Base-by-base conservation (phyloP, 2,888 invertebrate species). In the Lordiphosa fenestrarum region DNA sequence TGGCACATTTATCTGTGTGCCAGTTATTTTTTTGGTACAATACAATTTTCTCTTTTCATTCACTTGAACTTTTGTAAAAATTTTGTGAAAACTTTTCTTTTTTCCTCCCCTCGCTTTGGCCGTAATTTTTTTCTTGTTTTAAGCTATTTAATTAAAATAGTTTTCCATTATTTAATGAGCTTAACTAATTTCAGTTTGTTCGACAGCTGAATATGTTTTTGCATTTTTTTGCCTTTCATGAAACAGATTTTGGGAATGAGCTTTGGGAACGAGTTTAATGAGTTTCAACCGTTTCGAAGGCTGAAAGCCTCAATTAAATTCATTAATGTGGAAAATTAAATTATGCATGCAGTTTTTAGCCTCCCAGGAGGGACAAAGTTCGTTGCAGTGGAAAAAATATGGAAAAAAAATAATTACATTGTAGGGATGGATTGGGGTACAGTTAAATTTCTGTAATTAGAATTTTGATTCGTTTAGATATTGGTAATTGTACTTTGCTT, bases 71-170 rank as follows among this genome's bases (percentile, higher is more conserved):
- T 57, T 58, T 57, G 44, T 40, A 25, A 25, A 42, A 13, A 25
- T 38, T 38, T 36, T 53, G 50, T 56, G 23, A 12, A 7, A 38
- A 7, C 19, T 15, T 23, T 4, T 30, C 38, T 5, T 10, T 33
- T 47, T 10, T 12, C 25, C 3, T 10, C 2, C 3, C n/a, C 2
- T 0, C 19, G 5, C 25, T 15, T 44, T 39, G 23, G n/a, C 35
- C 10, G 30, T 49, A n/a, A 19, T 49, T 15, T 37, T 37, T 49
- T 59, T 36, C n/a, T 9, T 47, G 38, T 35, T 56, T 39, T 21
- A 37, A 36, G 21, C 30, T 21, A 40, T 70, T 66, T 72, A 69
- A 75, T 75, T 75, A 62, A 80, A 80, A 64, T 62, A 52, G 53
- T 66, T 59, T 54, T 48, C 30, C 33, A 13, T 19, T 15, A 41